These are phyloP conservation scores for Tylochromis polylepis DNA, from an alignment of 2,113 vertebrate species.

Conservation along the genomic window DNA sequence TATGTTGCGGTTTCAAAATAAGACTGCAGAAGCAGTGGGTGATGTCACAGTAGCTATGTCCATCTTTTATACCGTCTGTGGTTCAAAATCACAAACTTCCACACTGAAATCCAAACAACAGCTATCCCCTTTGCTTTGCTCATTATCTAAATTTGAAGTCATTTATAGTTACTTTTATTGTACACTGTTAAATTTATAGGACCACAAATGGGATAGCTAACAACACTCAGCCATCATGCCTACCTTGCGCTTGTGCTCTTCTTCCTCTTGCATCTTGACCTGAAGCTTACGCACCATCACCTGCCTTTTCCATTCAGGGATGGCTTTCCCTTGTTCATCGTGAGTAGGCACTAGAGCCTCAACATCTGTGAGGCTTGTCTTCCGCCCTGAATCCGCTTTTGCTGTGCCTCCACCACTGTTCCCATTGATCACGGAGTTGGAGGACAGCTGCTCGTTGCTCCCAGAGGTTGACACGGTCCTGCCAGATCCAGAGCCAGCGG, in stretches of 20 bases:
- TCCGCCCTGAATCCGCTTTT: conserved; percentile 38
- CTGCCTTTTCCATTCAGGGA: conserved; percentile 92
- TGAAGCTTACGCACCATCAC: conserved; percentile 95
- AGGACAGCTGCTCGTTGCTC: conserved; percentile 68
- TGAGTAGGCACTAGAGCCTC: conserved; percentile 87
- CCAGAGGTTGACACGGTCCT: conserved; percentile 47
- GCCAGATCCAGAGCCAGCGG: conserved; percentile 50
- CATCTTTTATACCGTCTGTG: background rate
- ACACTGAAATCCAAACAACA: conserved; percentile 6
- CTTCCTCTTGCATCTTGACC: conserved; percentile 93
- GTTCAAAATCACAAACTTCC: conserved; percentile 3
- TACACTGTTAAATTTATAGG: background rate
- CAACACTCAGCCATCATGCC: conserved; percentile 2
- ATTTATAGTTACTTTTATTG: background rate
- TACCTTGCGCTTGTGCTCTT: conserved; percentile 90
- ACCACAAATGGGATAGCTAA: conserved; percentile 53
- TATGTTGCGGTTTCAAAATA: background rate
- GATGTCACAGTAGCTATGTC: background rate
- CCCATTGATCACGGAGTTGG: conserved; percentile 77
- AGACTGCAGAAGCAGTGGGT: background rate
- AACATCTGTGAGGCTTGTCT: conserved; percentile 71
- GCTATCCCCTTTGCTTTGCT: conserved; percentile 38
- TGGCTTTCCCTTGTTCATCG: conserved; percentile 87
- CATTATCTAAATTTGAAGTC: background rate
- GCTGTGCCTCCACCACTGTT: conserved; percentile 31